phyloP scores from a whole-genome alignment of 2,888 invertebrate species.

The Yponomeuta cagnagella region DNA sequence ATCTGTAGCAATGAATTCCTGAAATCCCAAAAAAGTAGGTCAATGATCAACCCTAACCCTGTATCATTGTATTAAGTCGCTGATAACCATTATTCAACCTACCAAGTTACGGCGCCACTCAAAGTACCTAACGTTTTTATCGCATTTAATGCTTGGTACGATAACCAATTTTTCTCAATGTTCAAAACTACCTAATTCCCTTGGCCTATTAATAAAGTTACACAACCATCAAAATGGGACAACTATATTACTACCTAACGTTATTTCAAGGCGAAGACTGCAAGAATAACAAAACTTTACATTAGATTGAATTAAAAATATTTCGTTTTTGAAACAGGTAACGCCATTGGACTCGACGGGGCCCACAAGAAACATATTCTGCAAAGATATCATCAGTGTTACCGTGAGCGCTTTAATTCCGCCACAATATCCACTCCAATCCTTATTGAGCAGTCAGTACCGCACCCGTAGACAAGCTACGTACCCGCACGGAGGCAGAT shows the following conservation, averaged over 20 bases:
- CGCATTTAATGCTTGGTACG: slow-evolving; percentile 19
- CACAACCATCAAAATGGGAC: slow-evolving; percentile 32
- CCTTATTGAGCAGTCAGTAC: not conserved
- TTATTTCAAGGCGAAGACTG: not conserved
- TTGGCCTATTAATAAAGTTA: slow-evolving; percentile 47
- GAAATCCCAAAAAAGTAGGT: too few species aligned
- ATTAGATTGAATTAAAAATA: not conserved
- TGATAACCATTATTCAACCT: not conserved
- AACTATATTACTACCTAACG: slow-evolving; percentile 28
- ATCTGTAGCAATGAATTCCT: too few species aligned
- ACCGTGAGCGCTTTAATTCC: not conserved
- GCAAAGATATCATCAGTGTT: slow-evolving; percentile 26
- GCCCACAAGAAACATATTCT: slow-evolving; percentile 29
- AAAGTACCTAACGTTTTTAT: not conserved
- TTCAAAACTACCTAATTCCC: slow-evolving; percentile 33
- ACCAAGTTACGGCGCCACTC: not conserved
- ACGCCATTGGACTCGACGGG: slow-evolving; percentile 25
- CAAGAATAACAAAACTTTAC: too few species aligned
- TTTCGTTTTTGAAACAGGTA: slow-evolving; percentile 35
- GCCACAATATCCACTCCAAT: too few species aligned
- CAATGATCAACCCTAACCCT: too few species aligned
- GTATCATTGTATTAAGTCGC: too few species aligned
- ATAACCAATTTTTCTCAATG: slow-evolving; percentile 54
- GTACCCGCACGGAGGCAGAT: slow-evolving; percentile 56
- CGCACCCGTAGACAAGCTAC: not conserved